Conservation (phyloP, 2,888 invertebrate genomes). For the Anaspis maculata region DNA sequence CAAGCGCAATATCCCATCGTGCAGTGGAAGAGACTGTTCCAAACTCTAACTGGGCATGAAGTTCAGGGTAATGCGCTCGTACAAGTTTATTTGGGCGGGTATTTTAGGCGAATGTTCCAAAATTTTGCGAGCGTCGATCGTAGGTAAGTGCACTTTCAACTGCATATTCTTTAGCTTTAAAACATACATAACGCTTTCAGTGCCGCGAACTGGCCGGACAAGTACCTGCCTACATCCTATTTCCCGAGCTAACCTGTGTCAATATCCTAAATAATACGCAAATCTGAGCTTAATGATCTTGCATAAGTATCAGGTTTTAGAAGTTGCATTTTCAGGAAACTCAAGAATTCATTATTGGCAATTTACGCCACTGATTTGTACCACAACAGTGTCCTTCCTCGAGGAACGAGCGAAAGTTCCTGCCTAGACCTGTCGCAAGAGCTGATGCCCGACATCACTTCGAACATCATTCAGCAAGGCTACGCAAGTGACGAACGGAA, state of each 20-base stretch:
- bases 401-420: constrained; percentile 15
- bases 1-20: constrained; percentile 18
- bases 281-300: too few relatives aligned
- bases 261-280: too few relatives aligned
- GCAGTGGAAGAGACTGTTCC: constrained; percentile 23
- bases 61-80: constrained; percentile 15
- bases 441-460: constrained; percentile 18
- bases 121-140: constrained; percentile 1
- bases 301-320: too few relatives aligned
- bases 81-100: constrained; percentile 22
- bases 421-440: constrained; percentile 20
- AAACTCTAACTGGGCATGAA: constrained; percentile 16
- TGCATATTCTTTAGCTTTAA: too few relatives aligned
- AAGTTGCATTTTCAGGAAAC: constrained; percentile 19
- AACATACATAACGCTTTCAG: too few relatives aligned
- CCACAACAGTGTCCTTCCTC: constrained; percentile 22
- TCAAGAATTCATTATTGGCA: constrained; percentile 24
- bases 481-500: not conserved
- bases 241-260: too few relatives aligned
- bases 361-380: constrained; percentile 26
- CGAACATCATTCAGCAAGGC: constrained; percentile 1
- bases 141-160: constrained; percentile 4
- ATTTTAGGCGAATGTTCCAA: constrained; percentile 14
- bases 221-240: too few relatives aligned
- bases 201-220: too few relatives aligned